Percentiles rank a stretch among this genome's conserved stretches.
Conservation (phyloP, 2,797 vertebrate genomes). For the Poecilia picta region DNA sequence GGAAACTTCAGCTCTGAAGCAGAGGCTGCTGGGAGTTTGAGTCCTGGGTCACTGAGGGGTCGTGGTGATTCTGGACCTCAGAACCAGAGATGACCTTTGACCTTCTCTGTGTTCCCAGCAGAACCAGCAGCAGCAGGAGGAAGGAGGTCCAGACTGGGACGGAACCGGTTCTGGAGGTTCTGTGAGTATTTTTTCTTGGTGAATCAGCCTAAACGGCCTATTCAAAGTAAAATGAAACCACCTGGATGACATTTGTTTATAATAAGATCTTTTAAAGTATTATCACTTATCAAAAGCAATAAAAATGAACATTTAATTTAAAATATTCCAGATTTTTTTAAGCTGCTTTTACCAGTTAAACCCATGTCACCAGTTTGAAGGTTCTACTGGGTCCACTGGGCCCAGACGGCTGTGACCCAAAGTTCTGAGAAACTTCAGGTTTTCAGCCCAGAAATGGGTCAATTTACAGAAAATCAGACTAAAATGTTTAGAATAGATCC, state of each 20-base stretch:
- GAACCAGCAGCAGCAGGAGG: slow-evolving; percentile 49
- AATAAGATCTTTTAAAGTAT: too few relatives aligned
- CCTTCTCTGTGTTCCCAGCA: slow-evolving; percentile 32
- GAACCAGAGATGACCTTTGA: not conserved
- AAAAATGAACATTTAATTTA: too few relatives aligned
- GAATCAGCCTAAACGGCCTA: not conserved
- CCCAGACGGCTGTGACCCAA: too few relatives aligned
- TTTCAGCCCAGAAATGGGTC: too few relatives aligned
- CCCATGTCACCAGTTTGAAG: too few relatives aligned
- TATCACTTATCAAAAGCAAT: too few relatives aligned
- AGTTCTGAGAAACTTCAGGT: too few relatives aligned
- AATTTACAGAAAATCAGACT: too few relatives aligned
- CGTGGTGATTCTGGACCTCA: not conserved
- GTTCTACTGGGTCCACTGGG: too few relatives aligned
- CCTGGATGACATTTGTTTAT: too few relatives aligned
- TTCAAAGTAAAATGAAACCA: not conserved
- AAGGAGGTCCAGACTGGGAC: slow-evolving; percentile 39
- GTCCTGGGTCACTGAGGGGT: not conserved
- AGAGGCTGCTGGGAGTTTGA: slow-evolving; percentile 12
- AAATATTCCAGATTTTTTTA: too few relatives aligned
- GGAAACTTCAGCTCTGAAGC: not conserved
- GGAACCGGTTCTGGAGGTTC: slow-evolving; percentile 59
- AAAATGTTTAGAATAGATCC: not conserved
- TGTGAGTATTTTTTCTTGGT: slow-evolving; percentile 69
- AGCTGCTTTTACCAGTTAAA: too few relatives aligned